Conservation (phyloP, 2,113 vertebrate genomes). For the Crocuta crocuta region DNA sequence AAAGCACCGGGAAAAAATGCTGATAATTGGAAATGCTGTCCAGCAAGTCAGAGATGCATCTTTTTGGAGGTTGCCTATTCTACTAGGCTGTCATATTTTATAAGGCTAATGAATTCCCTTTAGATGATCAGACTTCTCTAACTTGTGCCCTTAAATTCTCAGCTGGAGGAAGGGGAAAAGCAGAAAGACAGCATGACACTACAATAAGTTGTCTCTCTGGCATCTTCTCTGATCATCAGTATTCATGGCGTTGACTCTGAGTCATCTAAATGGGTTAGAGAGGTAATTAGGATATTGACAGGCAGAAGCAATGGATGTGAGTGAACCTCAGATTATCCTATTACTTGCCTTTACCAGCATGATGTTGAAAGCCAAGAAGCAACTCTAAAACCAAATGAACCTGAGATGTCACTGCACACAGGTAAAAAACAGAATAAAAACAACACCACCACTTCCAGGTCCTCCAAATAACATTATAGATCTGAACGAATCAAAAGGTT, state of each 20-base stretch:
- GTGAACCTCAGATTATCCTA: background rate
- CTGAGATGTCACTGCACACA: background rate
- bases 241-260: background rate
- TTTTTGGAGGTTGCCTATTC: background rate
- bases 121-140: background rate
- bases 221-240: background rate
- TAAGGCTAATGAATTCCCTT: slow-evolving; percentile 58
- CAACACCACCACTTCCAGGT: background rate
- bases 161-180: slow-evolving; percentile 8
- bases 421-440: background rate
- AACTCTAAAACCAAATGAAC: background rate
- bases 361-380: background rate
- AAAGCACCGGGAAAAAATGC: background rate
- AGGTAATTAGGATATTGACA: slow-evolving; percentile 50
- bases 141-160: background rate
- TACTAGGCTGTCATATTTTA: background rate
- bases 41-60: background rate
- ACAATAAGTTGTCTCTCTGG: background rate
- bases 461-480: background rate
- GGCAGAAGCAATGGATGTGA: background rate
- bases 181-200: background rate
- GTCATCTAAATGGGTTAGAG: slow-evolving; percentile 25
- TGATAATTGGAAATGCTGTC: slow-evolving; percentile 23
- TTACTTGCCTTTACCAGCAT: background rate
- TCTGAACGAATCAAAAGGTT: background rate